Evolutionary conservation across 1,140 invertebrate species (phyloP).

Genomic region (Chymomyza costata): DNA sequence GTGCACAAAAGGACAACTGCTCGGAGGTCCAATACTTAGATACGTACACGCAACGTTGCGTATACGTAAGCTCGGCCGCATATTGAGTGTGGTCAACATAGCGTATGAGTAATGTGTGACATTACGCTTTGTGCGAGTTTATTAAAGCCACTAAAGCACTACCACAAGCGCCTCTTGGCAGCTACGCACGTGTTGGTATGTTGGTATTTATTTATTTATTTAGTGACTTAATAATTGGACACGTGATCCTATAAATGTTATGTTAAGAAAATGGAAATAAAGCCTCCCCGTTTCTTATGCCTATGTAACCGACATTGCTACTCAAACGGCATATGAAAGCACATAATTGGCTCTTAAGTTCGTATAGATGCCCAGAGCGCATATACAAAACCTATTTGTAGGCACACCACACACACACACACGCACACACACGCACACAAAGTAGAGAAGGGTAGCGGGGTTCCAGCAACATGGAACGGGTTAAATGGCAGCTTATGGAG

Average conservation of each 20-base stretch:
- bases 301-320: too few relatives aligned
- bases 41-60: too few relatives aligned
- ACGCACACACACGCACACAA: slow-evolving; percentile 24
- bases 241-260: slow-evolving; percentile 71
- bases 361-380: slow-evolving; percentile 14
- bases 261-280: too few relatives aligned
- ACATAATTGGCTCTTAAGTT: slow-evolving; percentile 68
- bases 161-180: slow-evolving; percentile 7
- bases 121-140: slow-evolving; percentile 20
- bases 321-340: slow-evolving; percentile 36
- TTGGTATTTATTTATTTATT: slow-evolving; percentile 70
- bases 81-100: slow-evolving; percentile 27
- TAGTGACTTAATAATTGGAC: slow-evolving; percentile 71
- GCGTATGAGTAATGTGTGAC: slow-evolving; percentile 67
- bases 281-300: slow-evolving; percentile 7
- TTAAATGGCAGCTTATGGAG: slow-evolving; percentile 62
- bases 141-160: neutral
- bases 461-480: too few relatives aligned
- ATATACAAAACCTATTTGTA: slow-evolving; percentile 49
- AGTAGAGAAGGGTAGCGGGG: too few relatives aligned
- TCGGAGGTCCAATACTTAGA: too few relatives aligned
- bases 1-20: too few relatives aligned
- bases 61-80: too few relatives aligned
- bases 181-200: slow-evolving; percentile 52
- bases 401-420: slow-evolving; percentile 28